A percentile compares a stretch with the other conserved stretches of the same genome.
phyloP scores from a whole-genome alignment of 2,888 invertebrate genomes.

The Aphidius colemani region DNA sequence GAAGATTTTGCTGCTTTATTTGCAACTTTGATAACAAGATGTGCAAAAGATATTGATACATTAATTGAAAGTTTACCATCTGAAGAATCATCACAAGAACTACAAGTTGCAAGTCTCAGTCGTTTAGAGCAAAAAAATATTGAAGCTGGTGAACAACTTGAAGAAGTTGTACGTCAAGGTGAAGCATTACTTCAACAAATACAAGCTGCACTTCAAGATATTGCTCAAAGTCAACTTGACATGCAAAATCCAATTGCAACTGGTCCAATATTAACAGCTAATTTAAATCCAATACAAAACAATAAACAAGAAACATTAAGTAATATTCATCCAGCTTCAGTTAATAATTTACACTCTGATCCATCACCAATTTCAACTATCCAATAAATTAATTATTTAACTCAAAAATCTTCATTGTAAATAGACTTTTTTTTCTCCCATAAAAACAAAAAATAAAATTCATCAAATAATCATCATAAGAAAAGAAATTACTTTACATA shows the following conservation, averaged over 20 bases:
- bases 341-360: conserved; percentile 47
- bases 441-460: too few relatives aligned
- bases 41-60: conserved; percentile 97
- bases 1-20: conserved; percentile 93
- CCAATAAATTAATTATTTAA: conserved; percentile 36
- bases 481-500: too few relatives aligned
- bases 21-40: conserved; percentile 91
- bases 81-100: conserved; percentile 92
- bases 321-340: conserved; percentile 40
- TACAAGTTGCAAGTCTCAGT: conserved; percentile 81
- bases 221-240: conserved; percentile 88
- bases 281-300: conserved; percentile 30
- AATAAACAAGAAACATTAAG: conserved; percentile 47
- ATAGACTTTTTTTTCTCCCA: conserved; percentile 17
- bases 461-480: too few relatives aligned
- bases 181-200: conserved; percentile 86
- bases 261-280: conserved; percentile 46
- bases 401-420: conserved; percentile 20
- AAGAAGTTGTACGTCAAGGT: conserved; percentile 83
- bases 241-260: conserved; percentile 75
- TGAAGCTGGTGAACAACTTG: conserved; percentile 84
- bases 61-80: conserved; percentile 94
- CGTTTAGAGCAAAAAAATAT: conserved; percentile 89
- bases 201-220: conserved; percentile 89
- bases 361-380: conserved; percentile 48